phyloP scores from a whole-genome alignment of 2,113 vertebrate species.

The Callospermophilus lateralis region DNA sequence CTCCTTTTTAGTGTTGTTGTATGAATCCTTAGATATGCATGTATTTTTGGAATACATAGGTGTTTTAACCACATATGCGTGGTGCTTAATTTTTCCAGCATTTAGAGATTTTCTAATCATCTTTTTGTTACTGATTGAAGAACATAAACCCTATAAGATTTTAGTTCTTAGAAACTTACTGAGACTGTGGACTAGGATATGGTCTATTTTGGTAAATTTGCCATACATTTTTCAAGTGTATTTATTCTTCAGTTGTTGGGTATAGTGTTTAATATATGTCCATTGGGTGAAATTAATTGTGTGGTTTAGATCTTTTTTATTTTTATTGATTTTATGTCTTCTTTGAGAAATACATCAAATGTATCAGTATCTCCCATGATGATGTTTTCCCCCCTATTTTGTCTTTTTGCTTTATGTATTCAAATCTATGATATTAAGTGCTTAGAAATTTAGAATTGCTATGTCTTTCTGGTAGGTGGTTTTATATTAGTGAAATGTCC shows the following conservation, averaged over 20 bases:
- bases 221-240: neutral
- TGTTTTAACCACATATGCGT: neutral
- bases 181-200: neutral
- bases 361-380: neutral
- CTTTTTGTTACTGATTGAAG: neutral
- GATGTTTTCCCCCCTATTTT: neutral
- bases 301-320: neutral
- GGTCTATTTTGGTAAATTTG: neutral
- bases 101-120: slow-evolving; percentile 23
- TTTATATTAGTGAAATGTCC: neutral
- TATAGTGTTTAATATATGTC: neutral
- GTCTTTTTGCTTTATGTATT: slow-evolving; percentile 10
- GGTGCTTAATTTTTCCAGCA: neutral
- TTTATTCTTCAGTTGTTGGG: neutral
- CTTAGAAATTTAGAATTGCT: neutral
- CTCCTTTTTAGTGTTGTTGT: neutral
- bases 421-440: neutral
- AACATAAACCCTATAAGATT: neutral
- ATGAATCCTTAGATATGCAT: neutral
- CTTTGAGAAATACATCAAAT: neutral
- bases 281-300: neutral
- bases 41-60: neutral
- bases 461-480: neutral
- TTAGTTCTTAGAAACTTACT: neutral
- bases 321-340: slow-evolving; percentile 24